Evolutionary conservation across 2,888 invertebrate species (phyloP).

Genomic region (Dynastes maya): DNA sequence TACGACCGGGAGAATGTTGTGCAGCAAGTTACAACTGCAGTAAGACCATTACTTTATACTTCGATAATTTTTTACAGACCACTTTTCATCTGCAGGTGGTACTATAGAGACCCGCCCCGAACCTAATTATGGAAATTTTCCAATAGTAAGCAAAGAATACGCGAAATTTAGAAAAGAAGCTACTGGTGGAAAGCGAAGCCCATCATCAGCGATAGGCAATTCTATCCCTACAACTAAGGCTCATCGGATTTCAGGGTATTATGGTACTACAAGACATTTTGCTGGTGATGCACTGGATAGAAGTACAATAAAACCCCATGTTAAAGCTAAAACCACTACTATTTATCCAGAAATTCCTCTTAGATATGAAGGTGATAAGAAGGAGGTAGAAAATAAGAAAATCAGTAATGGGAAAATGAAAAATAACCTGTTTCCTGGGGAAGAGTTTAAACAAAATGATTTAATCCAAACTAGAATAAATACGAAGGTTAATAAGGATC

Average conservation of each 20-base stretch:
- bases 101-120: constrained; percentile 72
- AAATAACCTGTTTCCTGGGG: too few relatives aligned
- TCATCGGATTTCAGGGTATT: constrained; percentile 60
- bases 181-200: constrained; percentile 52
- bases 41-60: constrained; percentile 67
- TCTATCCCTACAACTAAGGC: constrained; percentile 53
- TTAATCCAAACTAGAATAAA: constrained; percentile 58
- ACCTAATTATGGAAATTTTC: constrained; percentile 72
- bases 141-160: constrained; percentile 73
- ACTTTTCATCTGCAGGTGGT: constrained; percentile 68
- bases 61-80: constrained; percentile 39
- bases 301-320: constrained; percentile 60
- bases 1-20: constrained; percentile 86
- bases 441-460: neutral
- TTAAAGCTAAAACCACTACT: constrained; percentile 50
- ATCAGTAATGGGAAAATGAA: neutral
- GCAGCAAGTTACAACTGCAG: constrained; percentile 89
- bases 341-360: constrained; percentile 42
- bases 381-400: constrained; percentile 53
- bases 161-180: constrained; percentile 72
- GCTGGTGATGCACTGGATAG: constrained; percentile 57
- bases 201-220: neutral
- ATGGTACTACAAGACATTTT: constrained; percentile 64
- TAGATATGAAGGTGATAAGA: constrained; percentile 54
- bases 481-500: constrained; percentile 57